These are phyloP conservation scores for Acanthornis magna DNA, from an alignment of 2,797 vertebrate genomes.

Conservation along the genomic window DNA sequence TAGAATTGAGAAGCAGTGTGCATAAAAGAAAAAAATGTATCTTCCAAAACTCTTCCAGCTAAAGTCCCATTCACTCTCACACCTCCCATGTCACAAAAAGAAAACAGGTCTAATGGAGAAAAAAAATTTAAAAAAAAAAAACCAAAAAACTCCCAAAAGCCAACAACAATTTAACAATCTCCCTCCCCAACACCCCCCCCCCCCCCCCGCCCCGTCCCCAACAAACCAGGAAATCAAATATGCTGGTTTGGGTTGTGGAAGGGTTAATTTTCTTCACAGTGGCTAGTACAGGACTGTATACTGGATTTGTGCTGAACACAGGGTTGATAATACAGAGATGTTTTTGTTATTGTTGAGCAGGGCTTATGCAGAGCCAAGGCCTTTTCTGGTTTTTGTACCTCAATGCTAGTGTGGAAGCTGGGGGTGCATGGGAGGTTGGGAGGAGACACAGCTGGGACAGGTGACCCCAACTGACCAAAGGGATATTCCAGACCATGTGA, in stretches of 20 bases:
- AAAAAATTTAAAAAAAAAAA: too few species aligned
- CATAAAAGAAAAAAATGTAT: neutral
- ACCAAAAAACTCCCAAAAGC: too few species aligned
- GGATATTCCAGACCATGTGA: neutral
- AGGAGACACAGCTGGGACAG: neutral
- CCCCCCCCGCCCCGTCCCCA: too few species aligned
- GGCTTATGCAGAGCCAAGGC: neutral
- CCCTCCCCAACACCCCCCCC: too few species aligned
- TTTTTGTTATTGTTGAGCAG: neutral
- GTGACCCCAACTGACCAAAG: neutral
- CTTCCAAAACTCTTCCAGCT: neutral
- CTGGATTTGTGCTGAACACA: neutral
- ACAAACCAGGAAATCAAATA: neutral
- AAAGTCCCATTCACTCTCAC: neutral
- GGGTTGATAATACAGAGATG: rapidly evolving
- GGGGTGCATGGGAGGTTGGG: rapidly evolving
- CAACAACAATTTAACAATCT: neutral
- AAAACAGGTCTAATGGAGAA: neutral
- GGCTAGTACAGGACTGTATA: rapidly evolving
- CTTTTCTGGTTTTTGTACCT: neutral
- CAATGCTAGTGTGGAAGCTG: rapidly evolving
- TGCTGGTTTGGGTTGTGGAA: neutral
- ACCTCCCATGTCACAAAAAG: neutral
- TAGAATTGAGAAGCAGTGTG: neutral
- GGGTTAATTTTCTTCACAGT: neutral